Conservation (phyloP, 2,113 vertebrate species). For the Panthera uncia region DNA sequence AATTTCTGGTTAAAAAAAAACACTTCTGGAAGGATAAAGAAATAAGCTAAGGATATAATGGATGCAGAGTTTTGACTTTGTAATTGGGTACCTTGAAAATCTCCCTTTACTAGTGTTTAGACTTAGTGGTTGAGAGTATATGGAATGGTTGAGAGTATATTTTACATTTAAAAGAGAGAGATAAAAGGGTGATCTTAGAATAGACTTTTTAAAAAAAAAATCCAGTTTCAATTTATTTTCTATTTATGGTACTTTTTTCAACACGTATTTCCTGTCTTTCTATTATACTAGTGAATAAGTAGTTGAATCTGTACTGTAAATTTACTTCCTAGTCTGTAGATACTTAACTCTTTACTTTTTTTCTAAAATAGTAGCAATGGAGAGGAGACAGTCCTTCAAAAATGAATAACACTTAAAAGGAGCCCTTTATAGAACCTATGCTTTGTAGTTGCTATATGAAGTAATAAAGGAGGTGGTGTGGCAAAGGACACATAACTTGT, state of each 20-base stretch:
- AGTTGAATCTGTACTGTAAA: neutral
- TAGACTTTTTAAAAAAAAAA: neutral
- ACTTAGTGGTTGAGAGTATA: neutral
- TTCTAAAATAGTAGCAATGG: neutral
- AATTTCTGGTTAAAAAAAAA: neutral
- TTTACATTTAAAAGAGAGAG: neutral
- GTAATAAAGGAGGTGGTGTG: neutral
- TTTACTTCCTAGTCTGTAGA: neutral
- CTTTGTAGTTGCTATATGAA: neutral
- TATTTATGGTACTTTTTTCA: neutral
- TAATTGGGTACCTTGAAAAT: neutral
- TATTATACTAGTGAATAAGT: neutral
- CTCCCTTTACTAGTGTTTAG: neutral
- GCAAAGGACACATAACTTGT: neutral
- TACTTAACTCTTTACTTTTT: neutral
- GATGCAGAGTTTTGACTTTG: neutral
- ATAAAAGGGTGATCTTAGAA: neutral
- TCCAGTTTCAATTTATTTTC: slow-evolving; percentile 30
- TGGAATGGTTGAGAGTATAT: neutral
- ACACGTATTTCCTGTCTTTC: neutral
- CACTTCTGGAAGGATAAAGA: slow-evolving; percentile 55
- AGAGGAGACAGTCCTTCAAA: neutral
- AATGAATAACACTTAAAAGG: neutral
- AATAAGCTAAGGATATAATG: slow-evolving; percentile 39
- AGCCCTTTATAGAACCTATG: neutral